Evolutionary conservation across 1,140 invertebrate species (phyloP).

Genomic region (Metaphire vulgaris): DNA sequence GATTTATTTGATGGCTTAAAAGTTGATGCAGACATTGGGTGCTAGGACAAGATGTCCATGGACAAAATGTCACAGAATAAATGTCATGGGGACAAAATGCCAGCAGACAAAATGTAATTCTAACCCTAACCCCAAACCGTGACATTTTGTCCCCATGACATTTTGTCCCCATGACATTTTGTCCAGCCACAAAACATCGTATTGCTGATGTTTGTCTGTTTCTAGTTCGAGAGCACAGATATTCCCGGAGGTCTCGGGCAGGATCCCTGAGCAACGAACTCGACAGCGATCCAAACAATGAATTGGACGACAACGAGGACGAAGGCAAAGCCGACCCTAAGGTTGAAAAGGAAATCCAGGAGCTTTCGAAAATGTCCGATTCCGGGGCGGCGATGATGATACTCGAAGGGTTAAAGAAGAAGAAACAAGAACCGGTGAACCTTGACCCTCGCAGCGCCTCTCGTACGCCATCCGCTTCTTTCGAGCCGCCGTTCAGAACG

Average conservation of each 20-base stretch:
- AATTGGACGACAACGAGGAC: background rate
- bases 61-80: too few species aligned
- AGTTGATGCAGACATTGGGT: too few species aligned
- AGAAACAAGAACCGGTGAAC: slow-evolving; percentile 65
- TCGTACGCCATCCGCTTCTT: slow-evolving; percentile 81
- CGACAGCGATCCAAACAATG: background rate
- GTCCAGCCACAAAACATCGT: too few species aligned
- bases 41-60: too few species aligned
- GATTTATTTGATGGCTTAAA: too few species aligned
- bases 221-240: background rate
- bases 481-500: slow-evolving; percentile 79
- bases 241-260: background rate
- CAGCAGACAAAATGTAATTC: too few species aligned
- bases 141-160: too few species aligned
- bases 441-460: slow-evolving; percentile 96
- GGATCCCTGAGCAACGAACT: background rate
- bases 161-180: too few species aligned
- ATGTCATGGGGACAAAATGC: too few species aligned
- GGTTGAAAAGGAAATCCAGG: slow-evolving; percentile 48
- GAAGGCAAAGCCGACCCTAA: slow-evolving; percentile 41
- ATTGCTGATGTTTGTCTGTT: too few species aligned
- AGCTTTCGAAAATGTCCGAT: slow-evolving; percentile 54
- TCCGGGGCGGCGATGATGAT: slow-evolving; percentile 41
- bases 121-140: too few species aligned
- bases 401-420: slow-evolving; percentile 63